Conservation (phyloP, 2,888 invertebrate species). For the Dorcus hopei region DNA sequence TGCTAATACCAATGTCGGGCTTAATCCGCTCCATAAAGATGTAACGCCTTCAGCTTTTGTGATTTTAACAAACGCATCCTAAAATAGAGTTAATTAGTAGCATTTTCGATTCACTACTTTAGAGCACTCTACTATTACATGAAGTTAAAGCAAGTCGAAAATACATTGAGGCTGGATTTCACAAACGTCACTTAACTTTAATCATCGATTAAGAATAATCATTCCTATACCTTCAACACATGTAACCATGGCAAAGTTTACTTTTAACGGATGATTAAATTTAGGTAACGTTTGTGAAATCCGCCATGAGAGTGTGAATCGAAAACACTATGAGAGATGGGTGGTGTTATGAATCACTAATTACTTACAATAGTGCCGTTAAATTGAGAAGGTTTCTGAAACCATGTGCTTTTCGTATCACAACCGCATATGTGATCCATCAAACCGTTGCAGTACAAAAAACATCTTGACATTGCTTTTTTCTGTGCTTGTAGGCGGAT, state of each 20-base stretch:
- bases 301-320: neutral
- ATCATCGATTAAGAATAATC: too few species aligned
- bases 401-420: constrained; percentile 59
- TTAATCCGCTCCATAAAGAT: constrained; percentile 95
- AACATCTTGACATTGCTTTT: constrained; percentile 84
- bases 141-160: too few species aligned
- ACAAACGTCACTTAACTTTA: too few species aligned
- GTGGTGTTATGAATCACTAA: neutral
- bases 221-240: too few species aligned
- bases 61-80: constrained; percentile 97
- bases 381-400: constrained; percentile 66
- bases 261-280: too few species aligned
- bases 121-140: too few species aligned
- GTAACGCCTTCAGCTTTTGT: constrained; percentile 81
- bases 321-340: neutral
- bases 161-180: too few species aligned
- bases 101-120: neutral
- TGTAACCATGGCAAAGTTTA: too few species aligned
- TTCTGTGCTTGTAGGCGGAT: constrained; percentile 94
- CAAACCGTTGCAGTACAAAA: constrained; percentile 94
- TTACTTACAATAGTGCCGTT: constrained; percentile 67
- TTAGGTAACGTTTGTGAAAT: too few species aligned
- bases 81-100: constrained; percentile 24
- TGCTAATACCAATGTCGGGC: constrained; percentile 93
- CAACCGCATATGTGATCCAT: constrained; percentile 98